Evolutionary conservation across 1,140 invertebrate genomes (phyloP).

Genomic region (Zaprionus ghesquierei): DNA sequence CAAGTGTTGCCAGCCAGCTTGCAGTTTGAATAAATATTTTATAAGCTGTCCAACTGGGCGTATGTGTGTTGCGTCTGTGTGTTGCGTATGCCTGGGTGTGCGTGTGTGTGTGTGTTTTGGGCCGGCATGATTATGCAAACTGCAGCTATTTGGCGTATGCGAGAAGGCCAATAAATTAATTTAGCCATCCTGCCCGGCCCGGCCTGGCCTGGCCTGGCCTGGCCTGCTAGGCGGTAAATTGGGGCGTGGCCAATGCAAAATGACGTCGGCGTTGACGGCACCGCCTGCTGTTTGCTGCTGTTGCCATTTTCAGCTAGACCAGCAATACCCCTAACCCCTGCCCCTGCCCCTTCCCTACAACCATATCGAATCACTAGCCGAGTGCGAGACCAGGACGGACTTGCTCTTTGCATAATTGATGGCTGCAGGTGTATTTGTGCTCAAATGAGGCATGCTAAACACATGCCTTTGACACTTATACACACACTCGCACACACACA

Average conservation of each 20-base stretch:
- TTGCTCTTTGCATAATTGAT: constrained; percentile 78
- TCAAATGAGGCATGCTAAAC: constrained; percentile 80
- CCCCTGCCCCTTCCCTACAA: background rate
- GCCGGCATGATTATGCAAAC: constrained; percentile 73
- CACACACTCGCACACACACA: constrained; percentile 26
- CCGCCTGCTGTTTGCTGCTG: constrained; percentile 17
- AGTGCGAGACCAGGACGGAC: constrained; percentile 8
- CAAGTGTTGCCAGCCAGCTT: constrained; percentile 62
- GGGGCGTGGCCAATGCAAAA: constrained; percentile 26
- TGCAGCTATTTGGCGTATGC: constrained; percentile 73
- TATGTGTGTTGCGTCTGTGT: constrained; percentile 19
- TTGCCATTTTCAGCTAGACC: background rate
- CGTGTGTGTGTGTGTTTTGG: constrained; percentile 6
- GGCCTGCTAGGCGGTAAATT: constrained; percentile 9
- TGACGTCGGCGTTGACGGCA: constrained; percentile 37
- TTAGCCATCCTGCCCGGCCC: constrained; percentile 33
- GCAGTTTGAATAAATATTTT: constrained; percentile 77
- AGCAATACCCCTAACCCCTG: background rate
- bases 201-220: constrained; percentile 15
- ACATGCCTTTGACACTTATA: constrained; percentile 79
- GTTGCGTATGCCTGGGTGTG: constrained; percentile 4
- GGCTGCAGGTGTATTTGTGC: constrained; percentile 79
- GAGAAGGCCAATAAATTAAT: constrained; percentile 78
- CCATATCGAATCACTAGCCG: background rate
- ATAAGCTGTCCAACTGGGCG: constrained; percentile 47